A percentile compares a stretch with the other conserved stretches of the same genome.
phyloP scores from a whole-genome alignment of 2,797 vertebrate species.

The Neosilurus mollespiculum region DNA sequence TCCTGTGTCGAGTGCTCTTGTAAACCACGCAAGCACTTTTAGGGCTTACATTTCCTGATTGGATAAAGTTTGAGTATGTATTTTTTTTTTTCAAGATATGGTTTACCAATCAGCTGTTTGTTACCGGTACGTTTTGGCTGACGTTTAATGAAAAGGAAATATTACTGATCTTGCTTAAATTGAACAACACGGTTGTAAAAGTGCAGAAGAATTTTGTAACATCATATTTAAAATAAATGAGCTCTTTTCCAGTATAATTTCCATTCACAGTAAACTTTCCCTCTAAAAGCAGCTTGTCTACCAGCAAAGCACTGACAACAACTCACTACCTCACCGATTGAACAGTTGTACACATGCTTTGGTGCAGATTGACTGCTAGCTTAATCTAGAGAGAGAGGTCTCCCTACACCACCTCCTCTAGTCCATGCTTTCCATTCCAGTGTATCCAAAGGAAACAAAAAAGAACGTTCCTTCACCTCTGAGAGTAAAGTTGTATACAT shows the following conservation, averaged over 20 bases:
- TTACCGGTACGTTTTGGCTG: conserved; percentile 14
- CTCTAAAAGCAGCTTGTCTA: conserved; percentile 60
- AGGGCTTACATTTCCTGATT: conserved; percentile 64
- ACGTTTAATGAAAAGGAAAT: background rate
- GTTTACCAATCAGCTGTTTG: background rate
- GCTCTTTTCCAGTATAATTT: conserved; percentile 26
- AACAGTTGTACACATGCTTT: conserved; percentile 49
- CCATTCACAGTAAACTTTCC: background rate
- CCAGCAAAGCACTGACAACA: conserved; percentile 80
- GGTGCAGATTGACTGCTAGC: conserved; percentile 26
- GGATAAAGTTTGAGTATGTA: background rate
- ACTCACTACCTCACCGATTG: conserved; percentile 80
- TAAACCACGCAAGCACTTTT: conserved; percentile 54
- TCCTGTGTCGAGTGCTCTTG: conserved; percentile 38
- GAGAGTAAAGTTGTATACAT: conserved; percentile 17
- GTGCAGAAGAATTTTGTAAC: background rate
- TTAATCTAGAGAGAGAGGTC: conserved; percentile 29
- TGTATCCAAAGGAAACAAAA: conserved; percentile 39
- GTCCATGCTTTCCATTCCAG: conserved; percentile 41
- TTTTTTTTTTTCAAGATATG: background rate
- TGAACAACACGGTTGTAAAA: background rate
- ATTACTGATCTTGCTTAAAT: background rate
- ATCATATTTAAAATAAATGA: background rate
- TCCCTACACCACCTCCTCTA: conserved; percentile 32
- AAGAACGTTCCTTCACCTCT: conserved; percentile 19